Base-by-base conservation (phyloP, 2,113 vertebrate genomes). In the Hyperoodon ampullatus region DNA sequence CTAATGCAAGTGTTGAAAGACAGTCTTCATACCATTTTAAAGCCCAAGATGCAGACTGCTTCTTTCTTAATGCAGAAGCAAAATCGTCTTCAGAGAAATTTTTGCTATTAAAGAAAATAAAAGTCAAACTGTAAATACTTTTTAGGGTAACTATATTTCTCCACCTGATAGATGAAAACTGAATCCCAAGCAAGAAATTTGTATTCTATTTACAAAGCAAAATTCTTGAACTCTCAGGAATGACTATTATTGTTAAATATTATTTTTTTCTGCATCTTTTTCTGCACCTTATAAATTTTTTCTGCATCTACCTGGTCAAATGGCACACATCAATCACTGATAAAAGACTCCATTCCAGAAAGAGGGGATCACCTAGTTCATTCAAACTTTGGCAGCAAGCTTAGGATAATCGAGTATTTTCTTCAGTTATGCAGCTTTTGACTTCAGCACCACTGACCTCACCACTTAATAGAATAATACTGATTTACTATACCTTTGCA, bases 1-100 rank as follows among this genome's bases (percentile, higher is more conserved):
- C 23, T 68, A 75, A 92, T 61, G 14, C 2, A 80, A 61, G 19
- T 78, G 18, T 19, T 95, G 47, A 77, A 61, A 83, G 47, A 88
- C 21, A 93, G 10, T 11, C 15, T n/a, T n/a, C 97, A 0, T 97
- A 99, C 99, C 99, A 99, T 98, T 99, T 99, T 97, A 99, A 98
- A 88, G 99, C 99, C 99, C 99, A 99, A 6, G 99, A 99, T 4
- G 99, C 99, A 70, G 99, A 99, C 6, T 99, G 99, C 94, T 99
- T 99, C 97, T 99, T 99, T 96, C 99, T 98, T 98, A 99, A 99
- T 0, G 98, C 98, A 81, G 98, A 98, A 53, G 99, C 99, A 99
- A 99, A 99, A 98, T 99, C 99, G 39, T 99, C 99, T 97, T 99
- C 99, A 84, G 74, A 98, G 94, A 99, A 99, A 98, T 99, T 99